Base-by-base conservation (phyloP, 2,888 invertebrate species). In the Latrodectus hesperus region DNA sequence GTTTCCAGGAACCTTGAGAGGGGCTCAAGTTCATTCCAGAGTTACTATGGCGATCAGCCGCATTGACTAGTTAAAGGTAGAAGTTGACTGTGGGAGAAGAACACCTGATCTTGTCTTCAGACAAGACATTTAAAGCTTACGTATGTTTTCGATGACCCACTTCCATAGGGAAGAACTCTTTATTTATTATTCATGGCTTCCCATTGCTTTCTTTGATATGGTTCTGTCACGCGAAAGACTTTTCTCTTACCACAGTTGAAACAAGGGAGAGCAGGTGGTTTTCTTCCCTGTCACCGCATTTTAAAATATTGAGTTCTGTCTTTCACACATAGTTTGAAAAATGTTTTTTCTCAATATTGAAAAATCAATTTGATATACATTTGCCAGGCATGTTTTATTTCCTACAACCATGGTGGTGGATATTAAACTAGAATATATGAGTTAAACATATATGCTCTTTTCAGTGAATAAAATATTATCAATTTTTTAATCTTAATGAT, bases 21-120 rank as follows among this genome's bases (percentile, higher is more conserved):
- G 51, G 74, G 38, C 38, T 38, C 38, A 49, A 67, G 72, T 51
- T 26, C 38, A 70, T 49, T 52, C 72, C 22, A 74, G 53, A 53
- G 82, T 82, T 74, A 60, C 82, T 74, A 82, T 82, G 82, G 82
- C 53, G 55, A 82, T 81, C 52, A 52, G 22, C 67, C 38, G 55
- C 17, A 38, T 75, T 74, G 51, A 38, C 67, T 71, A 17, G 64
- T 82, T 70, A 75, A 75, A 55, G 60, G 55, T n/a, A 26, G 12
- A n/a, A 60, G 82, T 75, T 74, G 75, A 75, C 75, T 16, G 72
- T 84, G 77, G 73, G 84, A 84, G 51, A 55, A 38, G n/a, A 65
- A 78, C 84, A 77, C 55, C 77, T 84, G 84, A 84, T 78, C 65
- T 65, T 84, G 77, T 84, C 84, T 84, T 84, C 53, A 78, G 72